phyloP scores from a whole-genome alignment of 1,140 invertebrate species.

The Drosophila ficusphila region DNA sequence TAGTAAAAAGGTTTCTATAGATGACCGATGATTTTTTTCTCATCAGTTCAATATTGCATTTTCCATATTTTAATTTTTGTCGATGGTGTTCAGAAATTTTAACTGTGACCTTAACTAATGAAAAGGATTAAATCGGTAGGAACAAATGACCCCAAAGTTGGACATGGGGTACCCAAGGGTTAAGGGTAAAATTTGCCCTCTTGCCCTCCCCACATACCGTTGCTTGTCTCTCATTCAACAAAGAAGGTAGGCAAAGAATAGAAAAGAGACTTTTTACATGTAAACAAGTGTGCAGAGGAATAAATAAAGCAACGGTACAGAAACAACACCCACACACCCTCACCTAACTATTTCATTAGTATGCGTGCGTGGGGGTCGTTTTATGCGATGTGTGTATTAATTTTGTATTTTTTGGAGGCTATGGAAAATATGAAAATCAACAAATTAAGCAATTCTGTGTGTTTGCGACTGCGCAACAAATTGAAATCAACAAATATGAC shows the following conservation, averaged over 20 bases:
- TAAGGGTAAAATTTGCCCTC: constrained; percentile 32
- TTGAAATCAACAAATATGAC: constrained; percentile 82
- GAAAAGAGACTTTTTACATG: constrained; percentile 18
- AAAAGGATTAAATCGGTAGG: too few relatives aligned
- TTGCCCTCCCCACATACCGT: not conserved
- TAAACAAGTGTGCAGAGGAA: constrained; percentile 43
- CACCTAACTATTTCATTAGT: constrained; percentile 4
- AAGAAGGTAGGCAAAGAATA: constrained; percentile 11
- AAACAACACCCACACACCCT: constrained; percentile 22
- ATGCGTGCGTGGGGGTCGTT: constrained; percentile 28
- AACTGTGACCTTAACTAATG: too few relatives aligned
- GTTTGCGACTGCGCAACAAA: constrained; percentile 60
- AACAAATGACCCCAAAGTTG: constrained; percentile 1
- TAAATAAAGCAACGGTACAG: constrained; percentile 61
- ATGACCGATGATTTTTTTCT: constrained; percentile 23
- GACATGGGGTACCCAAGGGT: constrained; percentile 8
- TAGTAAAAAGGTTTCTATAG: constrained; percentile 17
- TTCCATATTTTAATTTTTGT: too few relatives aligned
- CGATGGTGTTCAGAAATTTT: too few relatives aligned
- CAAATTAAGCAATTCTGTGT: constrained; percentile 61
- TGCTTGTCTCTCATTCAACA: not conserved
- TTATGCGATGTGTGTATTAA: constrained; percentile 19
- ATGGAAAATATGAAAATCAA: constrained; percentile 65
- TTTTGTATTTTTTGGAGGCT: constrained; percentile 51
- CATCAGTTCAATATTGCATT: too few relatives aligned